These are phyloP conservation scores for Thera britannica DNA, from an alignment of 2,888 invertebrate genomes.

Conservation along the genomic window DNA sequence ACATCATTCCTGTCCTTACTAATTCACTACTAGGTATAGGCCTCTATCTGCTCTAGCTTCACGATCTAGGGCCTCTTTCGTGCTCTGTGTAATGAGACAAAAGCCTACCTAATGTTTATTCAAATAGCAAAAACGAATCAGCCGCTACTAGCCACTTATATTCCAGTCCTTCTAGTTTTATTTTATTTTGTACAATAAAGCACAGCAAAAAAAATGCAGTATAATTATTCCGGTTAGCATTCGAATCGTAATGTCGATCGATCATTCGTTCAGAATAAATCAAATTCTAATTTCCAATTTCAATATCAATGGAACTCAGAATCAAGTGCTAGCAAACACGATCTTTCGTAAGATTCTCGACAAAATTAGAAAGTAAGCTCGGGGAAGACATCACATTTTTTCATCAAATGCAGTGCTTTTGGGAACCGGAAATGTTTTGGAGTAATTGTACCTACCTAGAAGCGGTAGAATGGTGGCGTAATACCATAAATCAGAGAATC, in stretches of 20 bases:
- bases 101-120: neutral
- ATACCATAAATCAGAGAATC: no score
- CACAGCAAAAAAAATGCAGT: constrained; percentile 40
- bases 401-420: neutral
- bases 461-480: no score
- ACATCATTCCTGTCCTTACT: no score
- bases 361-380: constrained; percentile 42
- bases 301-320: constrained; percentile 65
- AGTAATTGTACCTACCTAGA: no score
- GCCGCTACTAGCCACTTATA: neutral
- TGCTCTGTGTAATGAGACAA: no score
- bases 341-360: constrained; percentile 49
- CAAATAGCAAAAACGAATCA: neutral
- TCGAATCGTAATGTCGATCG: constrained; percentile 59
- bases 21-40: no score
- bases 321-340: constrained; percentile 56
- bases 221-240: constrained; percentile 36
- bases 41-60: no score
- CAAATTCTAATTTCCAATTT: constrained; percentile 75
- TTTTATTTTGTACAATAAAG: constrained; percentile 20
- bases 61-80: no score
- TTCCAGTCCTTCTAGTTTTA: constrained; percentile 11
- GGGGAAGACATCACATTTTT: constrained; percentile 6
- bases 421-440: no score
- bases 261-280: constrained; percentile 65